Conservation (phyloP, 2,888 invertebrate species). For the Drosophila atroscutellata region DNA sequence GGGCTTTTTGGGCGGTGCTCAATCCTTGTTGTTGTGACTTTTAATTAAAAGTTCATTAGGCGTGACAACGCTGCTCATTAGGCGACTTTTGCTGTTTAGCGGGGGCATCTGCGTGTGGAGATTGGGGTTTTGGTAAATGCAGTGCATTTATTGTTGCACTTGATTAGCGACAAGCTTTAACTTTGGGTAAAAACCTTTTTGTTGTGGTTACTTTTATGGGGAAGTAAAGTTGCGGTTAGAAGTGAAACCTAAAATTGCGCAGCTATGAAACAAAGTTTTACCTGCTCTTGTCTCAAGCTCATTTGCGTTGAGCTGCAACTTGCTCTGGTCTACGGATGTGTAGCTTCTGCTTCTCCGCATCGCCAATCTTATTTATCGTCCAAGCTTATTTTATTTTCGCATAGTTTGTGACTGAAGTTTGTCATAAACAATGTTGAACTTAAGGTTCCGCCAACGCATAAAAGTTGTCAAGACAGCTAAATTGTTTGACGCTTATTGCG, state of each 20-base stretch:
- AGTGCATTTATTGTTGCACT: constrained; percentile 55
- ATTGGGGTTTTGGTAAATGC: constrained; percentile 28
- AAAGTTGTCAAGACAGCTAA: constrained; percentile 53
- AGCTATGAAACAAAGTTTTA: constrained; percentile 60
- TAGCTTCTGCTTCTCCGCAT: neutral
- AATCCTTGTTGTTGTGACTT: constrained; percentile 56
- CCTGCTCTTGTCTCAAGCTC: constrained; percentile 40
- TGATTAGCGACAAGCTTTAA: constrained; percentile 68
- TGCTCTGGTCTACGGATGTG: constrained; percentile 1
- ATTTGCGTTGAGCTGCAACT: constrained; percentile 50
- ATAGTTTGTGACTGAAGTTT: constrained; percentile 74
- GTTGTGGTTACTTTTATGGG: constrained; percentile 47
- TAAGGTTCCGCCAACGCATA: constrained; percentile 56
- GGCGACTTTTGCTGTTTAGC: constrained; percentile 42
- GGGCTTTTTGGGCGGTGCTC: constrained; percentile 51
- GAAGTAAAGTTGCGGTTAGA: constrained; percentile 14
- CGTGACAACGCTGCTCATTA: constrained; percentile 72
- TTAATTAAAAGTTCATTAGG: constrained; percentile 80
- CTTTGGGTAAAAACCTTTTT: constrained; percentile 33
- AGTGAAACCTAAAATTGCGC: constrained; percentile 49
- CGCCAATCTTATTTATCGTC: constrained; percentile 13
- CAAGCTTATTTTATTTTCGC: constrained; percentile 66
- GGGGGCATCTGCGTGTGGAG: too few relatives aligned
- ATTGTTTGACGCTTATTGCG: constrained; percentile 66
- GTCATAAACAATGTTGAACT: constrained; percentile 74